phyloP scores from a whole-genome alignment of 2,113 vertebrate species.

The Todiramphus saurophagus region DNA sequence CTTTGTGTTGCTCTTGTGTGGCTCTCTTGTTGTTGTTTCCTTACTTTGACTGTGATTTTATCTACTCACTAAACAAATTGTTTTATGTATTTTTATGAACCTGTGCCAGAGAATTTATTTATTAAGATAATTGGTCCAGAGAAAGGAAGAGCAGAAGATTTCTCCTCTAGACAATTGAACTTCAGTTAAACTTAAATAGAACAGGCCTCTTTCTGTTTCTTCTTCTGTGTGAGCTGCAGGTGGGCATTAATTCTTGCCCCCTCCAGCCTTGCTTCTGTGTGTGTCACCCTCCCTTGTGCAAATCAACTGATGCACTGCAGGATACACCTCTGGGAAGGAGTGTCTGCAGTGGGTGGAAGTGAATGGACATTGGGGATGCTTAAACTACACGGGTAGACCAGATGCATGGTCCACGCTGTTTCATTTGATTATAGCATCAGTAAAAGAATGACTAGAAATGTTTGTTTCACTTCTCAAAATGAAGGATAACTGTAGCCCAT shows the following conservation, averaged over 20 bases:
- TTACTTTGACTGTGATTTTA: background rate
- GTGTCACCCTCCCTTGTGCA: background rate
- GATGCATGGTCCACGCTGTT: background rate
- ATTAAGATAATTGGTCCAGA: constrained; percentile 14
- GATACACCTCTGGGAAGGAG: background rate
- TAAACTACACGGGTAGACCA: background rate
- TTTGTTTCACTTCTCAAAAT: background rate
- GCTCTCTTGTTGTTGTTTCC: background rate
- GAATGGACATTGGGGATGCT: background rate
- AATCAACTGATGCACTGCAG: background rate
- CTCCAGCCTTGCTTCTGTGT: background rate
- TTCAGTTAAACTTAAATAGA: background rate
- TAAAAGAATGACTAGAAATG: background rate
- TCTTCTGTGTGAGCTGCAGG: background rate
- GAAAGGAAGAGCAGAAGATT: background rate
- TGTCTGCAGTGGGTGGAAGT: background rate
- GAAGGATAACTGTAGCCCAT: background rate
- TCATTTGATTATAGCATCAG: background rate
- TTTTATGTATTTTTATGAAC: background rate
- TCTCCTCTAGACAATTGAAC: background rate
- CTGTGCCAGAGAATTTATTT: background rate
- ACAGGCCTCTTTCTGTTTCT: background rate
- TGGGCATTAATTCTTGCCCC: background rate
- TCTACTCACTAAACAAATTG: background rate
- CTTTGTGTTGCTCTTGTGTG: background rate